A percentile compares a stretch with the other conserved stretches of the same genome.
Evolutionary conservation across 1,140 invertebrate genomes (phyloP).

Genomic region (Polypedilum vanderplanki): DNA sequence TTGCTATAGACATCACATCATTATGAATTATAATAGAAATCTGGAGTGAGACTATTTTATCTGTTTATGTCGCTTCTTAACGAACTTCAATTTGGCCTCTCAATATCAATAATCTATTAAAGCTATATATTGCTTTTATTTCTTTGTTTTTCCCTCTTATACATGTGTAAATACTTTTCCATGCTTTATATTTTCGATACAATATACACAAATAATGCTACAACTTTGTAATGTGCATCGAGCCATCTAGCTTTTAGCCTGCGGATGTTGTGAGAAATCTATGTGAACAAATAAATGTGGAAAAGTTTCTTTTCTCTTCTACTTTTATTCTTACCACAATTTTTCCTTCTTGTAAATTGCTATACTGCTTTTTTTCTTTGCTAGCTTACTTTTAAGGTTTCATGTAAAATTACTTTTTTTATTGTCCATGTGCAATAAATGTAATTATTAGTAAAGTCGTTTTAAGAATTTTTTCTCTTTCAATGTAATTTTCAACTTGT

Average conservation of each 20-base stretch:
- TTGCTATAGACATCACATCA: neutral
- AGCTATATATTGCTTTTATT: neutral
- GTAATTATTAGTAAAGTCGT: too few species aligned
- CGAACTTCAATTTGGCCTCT: neutral
- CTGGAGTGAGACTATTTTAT: too few species aligned
- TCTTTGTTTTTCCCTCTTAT: neutral
- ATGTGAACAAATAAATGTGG: neutral
- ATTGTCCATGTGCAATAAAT: too few species aligned
- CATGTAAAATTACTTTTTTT: too few species aligned
- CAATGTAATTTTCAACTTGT: too few species aligned
- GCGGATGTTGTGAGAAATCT: neutral
- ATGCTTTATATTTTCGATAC: neutral
- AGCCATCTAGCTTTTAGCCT: neutral
- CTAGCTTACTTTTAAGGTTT: neutral
- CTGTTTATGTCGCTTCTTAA: too few species aligned
- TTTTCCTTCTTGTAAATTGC: neutral
- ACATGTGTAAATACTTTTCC: slow-evolving; percentile 14
- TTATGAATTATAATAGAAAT: too few species aligned
- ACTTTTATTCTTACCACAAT: neutral
- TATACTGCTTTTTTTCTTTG: neutral
- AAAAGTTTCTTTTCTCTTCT: neutral
- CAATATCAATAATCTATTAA: slow-evolving; percentile 20
- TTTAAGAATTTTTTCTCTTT: too few species aligned
- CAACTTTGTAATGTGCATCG: neutral
- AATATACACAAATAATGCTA: neutral